phyloP scores from a whole-genome alignment of 1,140 invertebrate genomes.

The Drosophila virilis region DNA sequence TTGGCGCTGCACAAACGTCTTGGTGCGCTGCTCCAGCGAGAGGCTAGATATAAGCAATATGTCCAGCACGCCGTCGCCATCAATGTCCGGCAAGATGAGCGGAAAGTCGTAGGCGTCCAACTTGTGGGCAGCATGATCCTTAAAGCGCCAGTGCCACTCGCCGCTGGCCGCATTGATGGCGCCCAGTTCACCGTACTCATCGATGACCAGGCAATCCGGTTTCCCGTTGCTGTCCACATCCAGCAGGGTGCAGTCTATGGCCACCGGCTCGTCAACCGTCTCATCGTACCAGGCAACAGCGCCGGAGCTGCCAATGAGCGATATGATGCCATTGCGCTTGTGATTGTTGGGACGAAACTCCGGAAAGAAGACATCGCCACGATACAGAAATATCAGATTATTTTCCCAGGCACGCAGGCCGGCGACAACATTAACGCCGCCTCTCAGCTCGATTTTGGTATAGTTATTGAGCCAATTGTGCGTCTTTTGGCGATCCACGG shows the following conservation, averaged over 20 bases:
- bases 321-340: slow-evolving; percentile 86
- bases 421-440: slow-evolving; percentile 88
- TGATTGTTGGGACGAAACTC: slow-evolving; percentile 84
- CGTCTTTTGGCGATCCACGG: slow-evolving; percentile 85
- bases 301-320: slow-evolving; percentile 87
- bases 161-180: slow-evolving; percentile 89
- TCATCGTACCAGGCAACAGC: slow-evolving; percentile 88
- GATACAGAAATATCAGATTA: slow-evolving; percentile 89
- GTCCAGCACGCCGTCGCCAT: slow-evolving; percentile 89
- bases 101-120: slow-evolving; percentile 88
- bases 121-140: slow-evolving; percentile 85
- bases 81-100: slow-evolving; percentile 88
- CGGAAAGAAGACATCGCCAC: slow-evolving; percentile 87
- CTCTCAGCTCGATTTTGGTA: slow-evolving; percentile 89
- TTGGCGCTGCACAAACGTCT: slow-evolving; percentile 52
- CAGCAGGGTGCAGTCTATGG: slow-evolving; percentile 89
- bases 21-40: slow-evolving; percentile 67
- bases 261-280: slow-evolving; percentile 87
- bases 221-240: slow-evolving; percentile 89
- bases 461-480: slow-evolving; percentile 89
- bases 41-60: slow-evolving; percentile 86
- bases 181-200: slow-evolving; percentile 88
- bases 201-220: slow-evolving; percentile 89
- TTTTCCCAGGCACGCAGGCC: slow-evolving; percentile 86
- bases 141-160: slow-evolving; percentile 86